Evolutionary conservation across 2,797 vertebrate genomes (phyloP).

Genomic region (Thripadectes ignobilis): DNA sequence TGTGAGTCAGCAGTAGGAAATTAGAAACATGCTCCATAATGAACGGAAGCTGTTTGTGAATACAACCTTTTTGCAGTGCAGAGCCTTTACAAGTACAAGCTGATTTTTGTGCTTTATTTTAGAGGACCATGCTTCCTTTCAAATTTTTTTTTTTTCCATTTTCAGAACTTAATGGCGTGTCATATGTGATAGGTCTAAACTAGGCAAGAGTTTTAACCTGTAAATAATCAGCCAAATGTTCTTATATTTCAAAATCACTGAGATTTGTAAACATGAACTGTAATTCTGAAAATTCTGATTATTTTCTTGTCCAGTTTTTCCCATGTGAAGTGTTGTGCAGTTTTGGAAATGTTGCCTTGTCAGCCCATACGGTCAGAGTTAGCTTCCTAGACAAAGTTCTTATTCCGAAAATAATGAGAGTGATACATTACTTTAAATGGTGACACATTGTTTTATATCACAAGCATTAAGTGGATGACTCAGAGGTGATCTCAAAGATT

Average conservation of each 20-base stretch:
- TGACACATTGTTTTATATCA: neutral
- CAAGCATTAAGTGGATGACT: neutral
- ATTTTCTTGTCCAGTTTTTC: neutral
- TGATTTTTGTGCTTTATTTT: constrained; percentile 41
- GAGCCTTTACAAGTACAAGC: neutral
- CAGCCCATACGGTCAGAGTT: neutral
- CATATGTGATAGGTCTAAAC: neutral
- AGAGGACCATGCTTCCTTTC: neutral
- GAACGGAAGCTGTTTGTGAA: neutral
- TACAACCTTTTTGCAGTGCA: neutral
- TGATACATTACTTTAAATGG: neutral
- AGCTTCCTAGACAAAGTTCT: neutral
- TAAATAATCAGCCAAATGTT: constrained; percentile 10
- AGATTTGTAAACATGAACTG: neutral
- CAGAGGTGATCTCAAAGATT: neutral
- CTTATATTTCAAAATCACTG: neutral
- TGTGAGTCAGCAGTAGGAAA: constrained; percentile 48
- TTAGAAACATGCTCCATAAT: neutral
- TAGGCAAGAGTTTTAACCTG: neutral
- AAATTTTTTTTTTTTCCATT: constrained; percentile 10
- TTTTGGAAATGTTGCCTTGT: neutral
- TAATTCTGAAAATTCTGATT: neutral
- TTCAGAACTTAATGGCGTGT: neutral
- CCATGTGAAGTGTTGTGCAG: neutral
- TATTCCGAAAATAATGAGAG: neutral